phyloP scores from a whole-genome alignment of 92 coral and sea anemone species.

The Phymanthus crucifer region DNA sequence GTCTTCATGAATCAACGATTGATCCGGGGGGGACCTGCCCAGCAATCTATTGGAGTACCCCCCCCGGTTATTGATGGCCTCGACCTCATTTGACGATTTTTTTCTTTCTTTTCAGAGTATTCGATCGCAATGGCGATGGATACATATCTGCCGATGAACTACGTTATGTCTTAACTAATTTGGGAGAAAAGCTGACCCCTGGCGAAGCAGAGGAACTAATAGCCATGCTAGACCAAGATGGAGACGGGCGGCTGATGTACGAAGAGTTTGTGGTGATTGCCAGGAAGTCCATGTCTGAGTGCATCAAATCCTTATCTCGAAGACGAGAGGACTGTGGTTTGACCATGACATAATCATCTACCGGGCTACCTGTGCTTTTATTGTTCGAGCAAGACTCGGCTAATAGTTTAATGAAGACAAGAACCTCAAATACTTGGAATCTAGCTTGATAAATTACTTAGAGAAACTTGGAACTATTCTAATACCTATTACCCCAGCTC shows the following conservation, averaged over 20 bases:
- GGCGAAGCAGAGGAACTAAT: conserved; percentile 86
- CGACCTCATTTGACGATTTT: not conserved
- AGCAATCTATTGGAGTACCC: too few species aligned
- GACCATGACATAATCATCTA: not conserved
- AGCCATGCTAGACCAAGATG: conserved; percentile 75
- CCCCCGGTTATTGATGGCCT: not conserved
- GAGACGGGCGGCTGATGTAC: conserved; percentile 71
- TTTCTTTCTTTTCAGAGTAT: conserved; percentile 45
- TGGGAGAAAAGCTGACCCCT: conserved; percentile 66
- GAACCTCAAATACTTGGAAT: conserved; percentile 11
- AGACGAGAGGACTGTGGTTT: conserved; percentile 3
- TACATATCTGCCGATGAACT: conserved; percentile 72
- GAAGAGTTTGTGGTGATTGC: conserved; percentile 76
- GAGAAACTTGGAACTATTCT: not conserved
- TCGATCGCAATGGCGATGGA: conserved; percentile 87
- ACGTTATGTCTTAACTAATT: conserved; percentile 61
- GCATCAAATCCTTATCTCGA: conserved; percentile 33
- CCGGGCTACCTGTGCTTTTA: conserved; percentile 12
- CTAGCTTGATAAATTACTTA: too few species aligned
- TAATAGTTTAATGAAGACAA: conserved; percentile 3
- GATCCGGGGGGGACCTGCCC: too few species aligned
- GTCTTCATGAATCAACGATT: too few species aligned
- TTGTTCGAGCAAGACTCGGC: not conserved
- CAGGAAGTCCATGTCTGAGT: conserved; percentile 61
- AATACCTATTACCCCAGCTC: not conserved